Evolutionary conservation across 30 jellyfish, hydroid and myxozoan genomes (phyloP).

Genomic region (Sanderia malayensis): DNA sequence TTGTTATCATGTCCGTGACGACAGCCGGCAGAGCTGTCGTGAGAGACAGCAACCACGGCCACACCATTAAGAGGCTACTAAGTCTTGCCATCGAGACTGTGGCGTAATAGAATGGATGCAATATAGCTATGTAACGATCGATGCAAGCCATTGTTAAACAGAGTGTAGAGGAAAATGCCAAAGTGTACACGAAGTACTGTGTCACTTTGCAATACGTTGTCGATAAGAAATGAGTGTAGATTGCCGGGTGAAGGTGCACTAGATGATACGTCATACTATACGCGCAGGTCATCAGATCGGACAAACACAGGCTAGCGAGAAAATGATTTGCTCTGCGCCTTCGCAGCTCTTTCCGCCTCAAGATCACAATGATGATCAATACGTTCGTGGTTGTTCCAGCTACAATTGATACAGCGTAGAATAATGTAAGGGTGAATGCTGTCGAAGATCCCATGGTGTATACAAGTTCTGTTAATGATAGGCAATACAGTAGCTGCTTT

Average conservation of each 20-base stretch:
- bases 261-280: constrained; percentile 65
- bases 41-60: constrained; percentile 64
- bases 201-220: constrained; percentile 36
- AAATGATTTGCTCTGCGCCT: constrained; percentile 44
- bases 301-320: constrained; percentile 38
- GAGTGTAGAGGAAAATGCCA: constrained; percentile 53
- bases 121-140: constrained; percentile 59
- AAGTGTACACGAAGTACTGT: constrained; percentile 51
- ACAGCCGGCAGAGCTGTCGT: constrained; percentile 38
- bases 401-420: constrained; percentile 24
- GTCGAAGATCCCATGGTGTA: not conserved
- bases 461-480: no score
- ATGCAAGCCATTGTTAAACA: constrained; percentile 59
- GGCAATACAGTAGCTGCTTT: no score
- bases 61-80: constrained; percentile 16
- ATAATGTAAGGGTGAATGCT: constrained; percentile 18
- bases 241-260: constrained; percentile 47
- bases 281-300: constrained; percentile 59
- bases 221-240: constrained; percentile 6
- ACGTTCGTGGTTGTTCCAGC: constrained; percentile 33
- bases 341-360: constrained; percentile 30
- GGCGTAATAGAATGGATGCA: constrained; percentile 42
- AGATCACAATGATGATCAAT: constrained; percentile 12
- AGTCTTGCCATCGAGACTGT: constrained; percentile 9
- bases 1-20: not conserved